Conservation (phyloP, 2,113 vertebrate species). For the Neogale vison region DNA sequence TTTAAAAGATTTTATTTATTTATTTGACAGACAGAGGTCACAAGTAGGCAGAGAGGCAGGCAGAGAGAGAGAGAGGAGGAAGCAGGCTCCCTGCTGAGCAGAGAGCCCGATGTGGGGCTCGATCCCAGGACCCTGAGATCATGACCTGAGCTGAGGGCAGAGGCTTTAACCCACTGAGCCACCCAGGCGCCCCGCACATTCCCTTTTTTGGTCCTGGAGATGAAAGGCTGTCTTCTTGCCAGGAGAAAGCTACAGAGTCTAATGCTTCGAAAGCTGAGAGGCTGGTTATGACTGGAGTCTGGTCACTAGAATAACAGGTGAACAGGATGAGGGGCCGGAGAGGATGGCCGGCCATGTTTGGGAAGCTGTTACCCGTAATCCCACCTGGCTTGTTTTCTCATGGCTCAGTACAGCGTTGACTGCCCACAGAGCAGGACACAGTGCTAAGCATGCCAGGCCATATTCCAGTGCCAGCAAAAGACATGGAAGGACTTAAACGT, state of each 20-base stretch:
- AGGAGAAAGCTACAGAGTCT: background rate
- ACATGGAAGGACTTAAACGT: background rate
- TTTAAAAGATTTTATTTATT: too few species aligned
- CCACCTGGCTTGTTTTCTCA: background rate
- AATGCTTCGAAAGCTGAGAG: background rate
- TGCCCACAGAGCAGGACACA: rapidly evolving
- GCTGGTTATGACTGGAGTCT: background rate
- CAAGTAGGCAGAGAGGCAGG: too few species aligned
- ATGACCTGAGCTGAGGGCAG: too few species aligned
- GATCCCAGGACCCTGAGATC: too few species aligned
- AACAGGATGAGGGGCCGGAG: background rate
- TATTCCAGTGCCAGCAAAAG: rapidly evolving
- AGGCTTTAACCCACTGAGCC: too few species aligned
- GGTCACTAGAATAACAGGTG: background rate
- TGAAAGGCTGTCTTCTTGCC: background rate
- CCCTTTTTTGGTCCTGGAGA: background rate
- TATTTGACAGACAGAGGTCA: too few species aligned
- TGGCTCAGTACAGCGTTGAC: rapidly evolving
- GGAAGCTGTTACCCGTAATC: background rate
- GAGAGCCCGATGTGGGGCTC: too few species aligned
- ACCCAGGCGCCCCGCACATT: too few species aligned
- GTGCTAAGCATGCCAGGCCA: rapidly evolving
- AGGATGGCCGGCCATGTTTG: rapidly evolving
- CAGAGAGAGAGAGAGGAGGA: too few species aligned
- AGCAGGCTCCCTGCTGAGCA: too few species aligned